Percentiles rank a stretch among this genome's conserved stretches.
Evolutionary conservation across 2,888 invertebrate genomes (phyloP).

Genomic region (Drosophila glabriapex): DNA sequence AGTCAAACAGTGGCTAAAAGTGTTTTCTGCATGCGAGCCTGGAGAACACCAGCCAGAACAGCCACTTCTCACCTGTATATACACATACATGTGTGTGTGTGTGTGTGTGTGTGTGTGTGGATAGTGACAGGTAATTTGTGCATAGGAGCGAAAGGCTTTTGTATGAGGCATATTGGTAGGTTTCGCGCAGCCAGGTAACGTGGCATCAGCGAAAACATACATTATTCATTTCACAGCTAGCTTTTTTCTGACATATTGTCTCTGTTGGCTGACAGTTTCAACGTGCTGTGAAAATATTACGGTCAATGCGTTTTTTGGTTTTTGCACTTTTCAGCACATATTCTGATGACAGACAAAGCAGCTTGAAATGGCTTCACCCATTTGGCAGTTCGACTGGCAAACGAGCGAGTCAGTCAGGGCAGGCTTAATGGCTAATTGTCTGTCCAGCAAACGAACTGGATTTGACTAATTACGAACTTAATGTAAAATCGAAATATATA

Average conservation of each 20-base stretch:
- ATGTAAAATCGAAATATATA: background rate
- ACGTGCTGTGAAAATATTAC: constrained; percentile 22
- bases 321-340: constrained; percentile 55
- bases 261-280: constrained; percentile 27
- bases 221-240: constrained; percentile 69
- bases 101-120: constrained; percentile 2
- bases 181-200: background rate
- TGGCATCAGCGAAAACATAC: constrained; percentile 38
- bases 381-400: constrained; percentile 41
- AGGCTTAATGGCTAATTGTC: background rate
- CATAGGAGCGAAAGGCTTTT: constrained; percentile 54
- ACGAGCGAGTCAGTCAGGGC: constrained; percentile 6
- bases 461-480: background rate
- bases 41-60: constrained; percentile 2
- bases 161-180: background rate
- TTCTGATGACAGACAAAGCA: constrained; percentile 35
- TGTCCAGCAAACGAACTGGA: constrained; percentile 6
- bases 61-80: constrained; percentile 34
- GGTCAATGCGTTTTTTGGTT: constrained; percentile 21
- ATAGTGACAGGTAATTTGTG: constrained; percentile 78
- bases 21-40: constrained; percentile 12
- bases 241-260: constrained; percentile 47
- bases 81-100: background rate
- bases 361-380: background rate
- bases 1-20: constrained; percentile 43